Base-by-base conservation (phyloP, 2,113 vertebrate species). In the Rhynchopsitta pachyrhyncha region DNA sequence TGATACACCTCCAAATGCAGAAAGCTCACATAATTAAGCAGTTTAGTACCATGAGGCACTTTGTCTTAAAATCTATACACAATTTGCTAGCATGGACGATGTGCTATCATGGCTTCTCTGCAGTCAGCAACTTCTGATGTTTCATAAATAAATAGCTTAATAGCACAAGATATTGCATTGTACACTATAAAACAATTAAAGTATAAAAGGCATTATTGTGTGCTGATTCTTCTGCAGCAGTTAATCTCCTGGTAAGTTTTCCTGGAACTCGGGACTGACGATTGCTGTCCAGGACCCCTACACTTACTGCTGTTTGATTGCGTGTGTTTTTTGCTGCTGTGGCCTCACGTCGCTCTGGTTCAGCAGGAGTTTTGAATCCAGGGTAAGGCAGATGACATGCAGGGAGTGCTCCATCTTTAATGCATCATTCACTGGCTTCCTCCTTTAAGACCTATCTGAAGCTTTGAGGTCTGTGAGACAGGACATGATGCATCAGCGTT, bases 281-380 rank as follows among this genome's bases (percentile, higher is more conserved):
- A 37, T 47, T 83, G 19, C 50, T 86, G 73, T 8, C 44, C 68
- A 62, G 49, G 49, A 23, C 4, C 59, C 62, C 42, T 37, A 17
- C 19, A 7, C 12, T 39, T 50, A 15, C 31, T 88, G 46, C 35
- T 74, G 23, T 46, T 68, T 39, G 24, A 44, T 15, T 29, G 9
- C 3, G 1, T 50, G 35, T 74, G 29, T n/a, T 63, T 71, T 77
- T n/a, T 67, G 82, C 67, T 77, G 49, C 31, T 50, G 19, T 50
- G 29, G 25, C 17, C 14, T 52, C 2, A 1, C 0, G 0, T 35
- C 1, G 1, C 46, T 68, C 22, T 53, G 59, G 25, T 47, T 92
- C 52, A 50, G 82, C n/a, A 35, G 5, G 29, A 84, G 55, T 37
- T 86, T 67, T 93, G 63, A 77, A 80, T 46, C 33, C 53, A 69